Percentiles rank a stretch among this genome's conserved stretches.
Conservation (phyloP, 2,888 invertebrate species). For the Ligdia adustata region DNA sequence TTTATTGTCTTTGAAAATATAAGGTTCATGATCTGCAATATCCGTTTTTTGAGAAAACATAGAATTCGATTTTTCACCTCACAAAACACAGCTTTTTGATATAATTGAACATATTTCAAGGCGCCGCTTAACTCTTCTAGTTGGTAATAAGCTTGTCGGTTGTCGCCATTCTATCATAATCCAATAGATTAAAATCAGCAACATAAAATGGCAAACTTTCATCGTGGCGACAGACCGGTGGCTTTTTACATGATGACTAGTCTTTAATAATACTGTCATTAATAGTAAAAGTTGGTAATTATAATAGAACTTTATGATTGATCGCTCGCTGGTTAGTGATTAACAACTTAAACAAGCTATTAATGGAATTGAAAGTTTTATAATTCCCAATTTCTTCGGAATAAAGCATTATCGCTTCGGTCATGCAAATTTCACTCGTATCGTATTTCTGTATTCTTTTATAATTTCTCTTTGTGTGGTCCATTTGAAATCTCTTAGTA, state of each 20-base stretch:
- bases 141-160: too few relatives aligned
- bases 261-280: conserved; percentile 19
- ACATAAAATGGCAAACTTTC: conserved; percentile 10
- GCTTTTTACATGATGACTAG: conserved; percentile 18
- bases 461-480: too few relatives aligned
- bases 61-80: too few relatives aligned
- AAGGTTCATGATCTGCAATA: too few relatives aligned
- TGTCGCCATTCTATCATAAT: too few relatives aligned
- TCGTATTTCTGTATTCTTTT: background rate
- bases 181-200: conserved; percentile 2
- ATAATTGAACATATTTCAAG: too few relatives aligned
- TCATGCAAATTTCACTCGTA: conserved; percentile 8
- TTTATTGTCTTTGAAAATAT: too few relatives aligned
- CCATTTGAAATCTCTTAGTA: too few relatives aligned
- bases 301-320: conserved; percentile 23
- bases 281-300: conserved; percentile 24
- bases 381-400: conserved; percentile 14
- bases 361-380: conserved; percentile 24
- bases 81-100: too few relatives aligned
- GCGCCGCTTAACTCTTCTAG: too few relatives aligned
- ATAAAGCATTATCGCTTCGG: conserved; percentile 2
- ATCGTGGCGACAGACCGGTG: conserved; percentile 17
- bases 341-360: conserved; percentile 15
- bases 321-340: conserved; percentile 18
- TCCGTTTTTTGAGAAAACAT: too few relatives aligned